Evolutionary conservation across 2,888 invertebrate species (phyloP).

Genomic region (Acanthosepion pharaonis): DNA sequence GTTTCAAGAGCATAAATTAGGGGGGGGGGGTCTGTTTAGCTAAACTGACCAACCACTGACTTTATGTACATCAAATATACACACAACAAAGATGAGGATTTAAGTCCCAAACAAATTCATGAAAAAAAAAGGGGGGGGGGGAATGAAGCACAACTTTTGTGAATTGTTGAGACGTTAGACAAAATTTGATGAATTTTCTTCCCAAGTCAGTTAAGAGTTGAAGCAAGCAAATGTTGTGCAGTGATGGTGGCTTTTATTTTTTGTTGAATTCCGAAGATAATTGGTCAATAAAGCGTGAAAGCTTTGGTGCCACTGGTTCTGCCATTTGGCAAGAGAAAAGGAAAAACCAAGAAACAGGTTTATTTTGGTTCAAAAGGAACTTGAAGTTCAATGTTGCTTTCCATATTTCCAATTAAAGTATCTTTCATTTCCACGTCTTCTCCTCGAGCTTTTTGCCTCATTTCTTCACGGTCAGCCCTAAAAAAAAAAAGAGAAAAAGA

Average conservation of each 20-base stretch:
- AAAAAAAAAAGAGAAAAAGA: background rate
- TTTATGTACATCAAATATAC: background rate
- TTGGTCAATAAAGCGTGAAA: background rate
- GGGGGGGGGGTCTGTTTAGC: background rate
- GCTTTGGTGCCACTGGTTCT: background rate
- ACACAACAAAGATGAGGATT: background rate
- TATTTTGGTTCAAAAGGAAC: conserved; percentile 1
- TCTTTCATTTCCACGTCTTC: conserved; percentile 62
- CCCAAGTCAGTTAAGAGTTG: background rate
- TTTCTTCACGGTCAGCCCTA: conserved; percentile 62
- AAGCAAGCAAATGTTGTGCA: background rate
- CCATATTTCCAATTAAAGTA: conserved; percentile 54
- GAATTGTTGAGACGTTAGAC: too few species aligned
- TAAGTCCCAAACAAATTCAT: background rate
- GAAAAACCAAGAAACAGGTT: background rate
- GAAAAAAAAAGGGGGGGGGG: too few species aligned
- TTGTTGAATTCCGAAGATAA: background rate
- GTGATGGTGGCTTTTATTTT: background rate
- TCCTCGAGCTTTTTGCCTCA: conserved; percentile 55
- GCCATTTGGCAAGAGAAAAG: background rate
- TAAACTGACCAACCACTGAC: background rate
- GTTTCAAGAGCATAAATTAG: background rate
- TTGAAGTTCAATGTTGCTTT: background rate
- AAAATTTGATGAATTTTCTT: too few species aligned
- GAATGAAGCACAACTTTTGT: too few species aligned